Evolutionary conservation across 1,140 invertebrate species (phyloP), one percentile per base, ranked within the genome.

Genomic region (Drosophila fuyamai): DNA sequence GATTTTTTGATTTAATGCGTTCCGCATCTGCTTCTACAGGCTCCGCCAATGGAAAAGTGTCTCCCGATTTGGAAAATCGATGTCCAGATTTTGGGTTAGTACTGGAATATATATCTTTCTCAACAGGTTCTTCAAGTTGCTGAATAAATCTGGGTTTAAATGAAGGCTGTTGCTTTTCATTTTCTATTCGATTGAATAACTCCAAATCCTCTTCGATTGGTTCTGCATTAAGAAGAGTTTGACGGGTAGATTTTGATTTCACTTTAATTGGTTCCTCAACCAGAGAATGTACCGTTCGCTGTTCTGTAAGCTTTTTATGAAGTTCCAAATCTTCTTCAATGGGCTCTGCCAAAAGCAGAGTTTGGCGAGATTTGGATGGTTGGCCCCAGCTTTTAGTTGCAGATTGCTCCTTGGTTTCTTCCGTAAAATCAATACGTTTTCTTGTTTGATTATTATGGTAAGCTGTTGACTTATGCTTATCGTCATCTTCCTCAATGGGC

Each of bases 401-500:
- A 23, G 23, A 2, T 23, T 23, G 1, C 23, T 23, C 23, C 23
- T 23, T 14, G 1, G 48, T 16, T 32, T 35, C 48, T 16, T 35
- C n/a, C n/a, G 1, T 9, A 48, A 48, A 48, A 12, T 3, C 12
- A 5, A 23, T 47, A 5, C 23, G 13, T 1, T 47, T 27, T 13
- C 7, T 13, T 27, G 23, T 8, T n/a, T 4, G 14, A 18, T 44
- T 1, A 10, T 10, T 47, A 8, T 47, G 18, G 12, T 47, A n/a
- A n/a, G 18, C 12, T 23, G 8, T 4, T 2, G 46, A n/a, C 13
- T 27, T 27, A 6, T 5, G 5, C 9, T 23, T 3, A 2, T 29
- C 41, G 18, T 12, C 3, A 32, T 40, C 55, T 38, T 71, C 68
- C 32, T 50, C 29, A 6, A 76, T 76, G 5, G 71, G 47, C 4